Conservation (phyloP, 1,140 invertebrate species). For the Formica exsecta region DNA sequence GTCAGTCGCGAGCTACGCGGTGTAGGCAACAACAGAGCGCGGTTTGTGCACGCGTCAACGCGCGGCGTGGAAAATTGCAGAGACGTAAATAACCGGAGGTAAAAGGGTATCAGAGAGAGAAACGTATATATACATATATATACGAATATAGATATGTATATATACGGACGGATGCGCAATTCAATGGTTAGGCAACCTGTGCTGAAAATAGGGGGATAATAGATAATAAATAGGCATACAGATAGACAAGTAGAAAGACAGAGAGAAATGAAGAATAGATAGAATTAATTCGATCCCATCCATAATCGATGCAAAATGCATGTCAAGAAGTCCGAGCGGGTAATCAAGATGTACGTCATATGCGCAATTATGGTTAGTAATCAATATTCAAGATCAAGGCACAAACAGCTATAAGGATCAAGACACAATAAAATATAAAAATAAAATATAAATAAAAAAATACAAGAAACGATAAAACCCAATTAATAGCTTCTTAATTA, state of each 20-base stretch:
- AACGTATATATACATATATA: slow-evolving; percentile 51
- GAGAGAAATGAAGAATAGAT: slow-evolving; percentile 55
- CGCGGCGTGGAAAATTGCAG: slow-evolving; percentile 56
- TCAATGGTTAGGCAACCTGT: slow-evolving; percentile 81
- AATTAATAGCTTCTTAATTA: background rate
- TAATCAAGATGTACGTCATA: slow-evolving; percentile 55
- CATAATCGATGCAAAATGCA: slow-evolving; percentile 63
- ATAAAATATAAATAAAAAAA: no score
- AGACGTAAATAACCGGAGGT: slow-evolving; percentile 64
- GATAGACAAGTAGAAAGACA: slow-evolving; percentile 53
- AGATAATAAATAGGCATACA: slow-evolving; percentile 33
- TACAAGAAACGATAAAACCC: background rate
- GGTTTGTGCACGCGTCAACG: slow-evolving; percentile 61
- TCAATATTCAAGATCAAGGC: slow-evolving; percentile 57
- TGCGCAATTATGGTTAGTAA: slow-evolving; percentile 42
- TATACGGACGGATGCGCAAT: slow-evolving; percentile 52
- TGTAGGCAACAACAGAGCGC: slow-evolving; percentile 53
- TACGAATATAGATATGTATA: slow-evolving; percentile 63
- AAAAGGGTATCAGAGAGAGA: slow-evolving; percentile 46
- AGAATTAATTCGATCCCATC: slow-evolving; percentile 59
- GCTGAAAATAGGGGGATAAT: slow-evolving; percentile 75
- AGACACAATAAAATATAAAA: slow-evolving; percentile 42
- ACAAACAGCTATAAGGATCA: slow-evolving; percentile 43
- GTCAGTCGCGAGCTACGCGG: slow-evolving; percentile 51
- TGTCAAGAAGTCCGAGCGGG: slow-evolving; percentile 52